phyloP scores from a whole-genome alignment of 1,140 invertebrate genomes.

The Fopius arisanus region DNA sequence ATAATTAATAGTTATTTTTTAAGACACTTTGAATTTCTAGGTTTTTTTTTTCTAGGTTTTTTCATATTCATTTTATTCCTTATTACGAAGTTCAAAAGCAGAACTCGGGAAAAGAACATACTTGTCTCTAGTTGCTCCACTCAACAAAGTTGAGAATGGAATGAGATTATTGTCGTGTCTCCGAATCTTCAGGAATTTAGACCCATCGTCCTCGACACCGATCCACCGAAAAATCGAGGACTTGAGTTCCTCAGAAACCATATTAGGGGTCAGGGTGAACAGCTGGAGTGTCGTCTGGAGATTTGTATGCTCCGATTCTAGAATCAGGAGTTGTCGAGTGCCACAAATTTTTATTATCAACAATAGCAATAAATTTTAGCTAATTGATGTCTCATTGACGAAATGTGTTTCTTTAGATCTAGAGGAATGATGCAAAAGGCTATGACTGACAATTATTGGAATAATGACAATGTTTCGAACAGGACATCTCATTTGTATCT shows the following conservation, averaged over 20 bases:
- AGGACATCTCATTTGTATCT: constrained; percentile 23
- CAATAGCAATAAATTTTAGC: too few relatives aligned
- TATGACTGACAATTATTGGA: too few relatives aligned
- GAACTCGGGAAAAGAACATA: too few relatives aligned
- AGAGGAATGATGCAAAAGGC: too few relatives aligned
- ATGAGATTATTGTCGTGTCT: constrained; percentile 53
- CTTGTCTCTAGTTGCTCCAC: constrained; percentile 50
- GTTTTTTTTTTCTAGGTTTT: too few relatives aligned
- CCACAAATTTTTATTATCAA: too few relatives aligned
- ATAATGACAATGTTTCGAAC: too few relatives aligned
- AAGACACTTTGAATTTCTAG: too few relatives aligned
- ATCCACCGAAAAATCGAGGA: constrained; percentile 45
- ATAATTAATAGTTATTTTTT: too few relatives aligned
- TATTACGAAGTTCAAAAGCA: constrained; percentile 43
- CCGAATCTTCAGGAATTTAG: constrained; percentile 52
- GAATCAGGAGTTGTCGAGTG: constrained; percentile 25
- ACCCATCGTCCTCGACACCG: constrained; percentile 45
- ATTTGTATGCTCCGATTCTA: constrained; percentile 42
- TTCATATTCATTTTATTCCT: too few relatives aligned
- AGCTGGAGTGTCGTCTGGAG: constrained; percentile 42
- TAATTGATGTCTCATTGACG: too few relatives aligned
- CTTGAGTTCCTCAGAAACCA: constrained; percentile 50
- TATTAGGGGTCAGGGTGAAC: constrained; percentile 43
- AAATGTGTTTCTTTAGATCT: too few relatives aligned
- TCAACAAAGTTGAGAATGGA: constrained; percentile 48